A percentile compares a stretch with the other conserved stretches of the same genome.
phyloP scores from a whole-genome alignment of 2,888 invertebrate genomes.

The Silvanus unidentatus region DNA sequence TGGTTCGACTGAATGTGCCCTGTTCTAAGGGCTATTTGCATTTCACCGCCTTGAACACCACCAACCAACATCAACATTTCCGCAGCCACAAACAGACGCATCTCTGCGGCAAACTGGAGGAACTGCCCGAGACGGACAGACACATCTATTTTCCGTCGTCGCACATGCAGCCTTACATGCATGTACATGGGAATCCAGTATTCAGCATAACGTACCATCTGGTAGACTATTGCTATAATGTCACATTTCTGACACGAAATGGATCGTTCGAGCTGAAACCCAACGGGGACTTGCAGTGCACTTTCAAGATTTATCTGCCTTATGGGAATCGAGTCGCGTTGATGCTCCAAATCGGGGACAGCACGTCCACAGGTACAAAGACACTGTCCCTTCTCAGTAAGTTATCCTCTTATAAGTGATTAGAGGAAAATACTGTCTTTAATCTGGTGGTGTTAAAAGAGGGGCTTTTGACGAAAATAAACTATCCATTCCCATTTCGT shows the following conservation, averaged over 20 bases:
- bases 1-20: constrained; percentile 64
- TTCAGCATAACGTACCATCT: constrained; percentile 62
- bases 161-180: constrained; percentile 46
- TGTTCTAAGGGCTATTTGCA: constrained; percentile 57
- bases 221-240: constrained; percentile 68
- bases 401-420: too few relatives aligned
- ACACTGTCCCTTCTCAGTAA: too few relatives aligned
- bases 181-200: constrained; percentile 58
- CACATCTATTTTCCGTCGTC: constrained; percentile 53
- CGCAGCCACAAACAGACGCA: constrained; percentile 40
- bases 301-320: constrained; percentile 63
- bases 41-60: constrained; percentile 47
- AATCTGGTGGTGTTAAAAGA: too few relatives aligned
- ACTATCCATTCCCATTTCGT: too few relatives aligned
- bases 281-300: constrained; percentile 56
- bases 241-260: constrained; percentile 58
- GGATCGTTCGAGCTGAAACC: constrained; percentile 62
- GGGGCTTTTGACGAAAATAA: too few relatives aligned
- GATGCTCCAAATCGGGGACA: constrained; percentile 53
- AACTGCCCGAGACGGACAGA: constrained; percentile 55
- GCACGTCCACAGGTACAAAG: constrained; percentile 29
- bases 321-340: constrained; percentile 65
- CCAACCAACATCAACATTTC: constrained; percentile 32
- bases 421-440: too few relatives aligned
- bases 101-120: constrained; percentile 67